Evolutionary conservation across 2,797 vertebrate species (phyloP), one percentile per base, ranked within the genome.

Genomic region (Tachyglossus aculeatus): DNA sequence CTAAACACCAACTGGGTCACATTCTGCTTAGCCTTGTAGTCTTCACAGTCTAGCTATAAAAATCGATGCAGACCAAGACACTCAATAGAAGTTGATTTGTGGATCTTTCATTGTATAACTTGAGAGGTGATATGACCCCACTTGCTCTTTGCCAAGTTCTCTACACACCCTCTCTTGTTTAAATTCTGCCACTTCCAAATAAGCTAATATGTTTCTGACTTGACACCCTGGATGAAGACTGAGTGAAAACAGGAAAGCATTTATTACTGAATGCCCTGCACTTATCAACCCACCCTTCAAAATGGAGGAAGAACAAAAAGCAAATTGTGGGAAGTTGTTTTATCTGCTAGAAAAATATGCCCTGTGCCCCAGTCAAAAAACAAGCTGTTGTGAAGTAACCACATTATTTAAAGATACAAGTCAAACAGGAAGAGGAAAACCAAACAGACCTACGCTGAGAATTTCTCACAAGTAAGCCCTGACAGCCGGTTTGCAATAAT

Each of bases 301-400:
- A 87, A 91, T 93, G 54, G 85, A 93, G 91, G 94, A 94, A 92
- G 90, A 90, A 91, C 90, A 91, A 87, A 91, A 86, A 86, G 78
- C 86, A 91, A 92, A 90, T 90, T 85, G 87, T 91, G 88, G 87
- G 89, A 92, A 91, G 88, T 84, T 51, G 87, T 89, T 88, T 94
- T 90, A 91, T 92, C 88, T 88, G 47, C 83, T 88, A 91, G 85
- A 92, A 93, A 92, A 94, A 93, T 89, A 91, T 87, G 81, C 82
- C 83, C 82, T 81, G 74, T 83, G 85, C 85, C 82, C 85, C 76
- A 83, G 79, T 83, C 77, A 83, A 71, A 92, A 92, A 93, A 91
- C 88, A 93, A 90, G 79, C 80, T 90, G 88, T 86, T 90, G 77
- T 90, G 88, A 89, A 91, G 79, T 78, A 90, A 91, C 89, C 80